These are phyloP conservation scores for Chaenogobius annularis DNA, from an alignment of 2,113 vertebrate species.

Conservation along the genomic window DNA sequence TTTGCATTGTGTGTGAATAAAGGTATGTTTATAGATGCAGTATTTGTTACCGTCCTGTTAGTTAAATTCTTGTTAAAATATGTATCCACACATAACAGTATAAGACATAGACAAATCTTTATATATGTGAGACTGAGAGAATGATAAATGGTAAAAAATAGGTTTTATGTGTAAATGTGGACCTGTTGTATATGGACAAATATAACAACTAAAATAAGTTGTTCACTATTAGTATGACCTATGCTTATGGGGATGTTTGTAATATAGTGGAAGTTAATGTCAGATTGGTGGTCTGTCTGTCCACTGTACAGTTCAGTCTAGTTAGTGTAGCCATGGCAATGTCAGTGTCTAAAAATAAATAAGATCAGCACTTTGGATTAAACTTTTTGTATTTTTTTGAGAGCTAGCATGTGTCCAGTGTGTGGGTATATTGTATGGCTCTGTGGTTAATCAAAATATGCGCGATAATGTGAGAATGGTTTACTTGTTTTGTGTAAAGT, in stretches of 20 bases:
- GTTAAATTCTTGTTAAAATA: slow-evolving; percentile 23
- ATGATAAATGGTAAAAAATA: slow-evolving; percentile 49
- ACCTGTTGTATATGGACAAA: slow-evolving; percentile 67
- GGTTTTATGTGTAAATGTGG: slow-evolving; percentile 63
- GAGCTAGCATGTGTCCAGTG: slow-evolving; percentile 29
- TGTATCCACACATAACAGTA: slow-evolving; percentile 28
- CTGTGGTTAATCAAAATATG: not conserved
- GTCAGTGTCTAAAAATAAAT: slow-evolving; percentile 57
- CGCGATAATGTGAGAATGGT: slow-evolving; percentile 11
- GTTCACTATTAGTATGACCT: slow-evolving; percentile 52
- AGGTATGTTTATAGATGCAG: slow-evolving; percentile 52
- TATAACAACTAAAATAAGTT: slow-evolving; percentile 38
- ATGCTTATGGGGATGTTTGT: slow-evolving; percentile 40
- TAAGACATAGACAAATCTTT: slow-evolving; percentile 13
- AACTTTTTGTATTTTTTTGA: slow-evolving; percentile 36
- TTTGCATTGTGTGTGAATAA: slow-evolving; percentile 65
- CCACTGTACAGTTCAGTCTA: slow-evolving; percentile 49
- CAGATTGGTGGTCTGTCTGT: slow-evolving; percentile 51
- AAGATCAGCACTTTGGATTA: slow-evolving; percentile 36
- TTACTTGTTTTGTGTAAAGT: slow-evolving; percentile 49
- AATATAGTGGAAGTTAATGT: slow-evolving; percentile 45
- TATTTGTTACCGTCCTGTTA: slow-evolving; percentile 48
- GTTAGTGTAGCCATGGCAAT: slow-evolving; percentile 27
- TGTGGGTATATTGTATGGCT: slow-evolving; percentile 1
- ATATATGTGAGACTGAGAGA: slow-evolving; percentile 40